Evolutionary conservation across 1,140 invertebrate genomes (phyloP).

Genomic region (Drosophila neocordata): DNA sequence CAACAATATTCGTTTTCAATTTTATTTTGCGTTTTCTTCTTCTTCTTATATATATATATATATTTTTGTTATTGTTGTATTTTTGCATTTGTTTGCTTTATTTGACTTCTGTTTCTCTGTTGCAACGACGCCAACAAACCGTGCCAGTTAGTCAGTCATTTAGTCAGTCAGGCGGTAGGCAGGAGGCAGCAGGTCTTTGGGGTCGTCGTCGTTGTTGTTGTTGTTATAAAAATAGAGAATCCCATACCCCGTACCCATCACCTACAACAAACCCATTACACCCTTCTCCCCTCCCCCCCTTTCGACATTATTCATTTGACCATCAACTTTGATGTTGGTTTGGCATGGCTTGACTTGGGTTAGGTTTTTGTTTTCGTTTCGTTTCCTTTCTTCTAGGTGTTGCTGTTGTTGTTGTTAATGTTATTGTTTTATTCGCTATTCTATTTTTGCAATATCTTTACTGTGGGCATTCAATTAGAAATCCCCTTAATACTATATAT

Average conservation of each 20-base stretch:
- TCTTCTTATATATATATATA: no score
- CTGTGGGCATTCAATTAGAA: slow-evolving; percentile 62
- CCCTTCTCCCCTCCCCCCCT: neutral
- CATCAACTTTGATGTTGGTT: slow-evolving; percentile 57
- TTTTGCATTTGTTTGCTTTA: slow-evolving; percentile 46
- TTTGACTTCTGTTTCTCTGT: slow-evolving; percentile 43
- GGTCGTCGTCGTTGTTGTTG: slow-evolving; percentile 31
- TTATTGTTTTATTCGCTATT: slow-evolving; percentile 3
- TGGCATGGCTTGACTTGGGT: slow-evolving; percentile 8
- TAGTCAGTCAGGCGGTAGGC: neutral
- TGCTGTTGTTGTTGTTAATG: slow-evolving; percentile 35
- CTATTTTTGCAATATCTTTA: slow-evolving; percentile 71
- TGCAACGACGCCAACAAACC: slow-evolving; percentile 56
- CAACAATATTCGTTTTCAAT: slow-evolving; percentile 40
- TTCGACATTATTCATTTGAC: neutral
- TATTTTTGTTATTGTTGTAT: neutral
- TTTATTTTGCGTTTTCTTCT: slow-evolving; percentile 31
- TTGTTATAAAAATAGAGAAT: slow-evolving; percentile 51
- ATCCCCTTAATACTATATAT: slow-evolving; percentile 25
- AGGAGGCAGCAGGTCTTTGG: slow-evolving; percentile 37
- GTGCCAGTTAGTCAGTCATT: slow-evolving; percentile 36
- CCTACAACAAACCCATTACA: neutral
- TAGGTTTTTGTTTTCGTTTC: slow-evolving; percentile 17
- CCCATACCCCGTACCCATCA: slow-evolving; percentile 15
- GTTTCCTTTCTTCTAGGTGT: neutral